Conservation (phyloP, 2,797 vertebrate genomes). For the Tokudaia tokunoshimensis region DNA sequence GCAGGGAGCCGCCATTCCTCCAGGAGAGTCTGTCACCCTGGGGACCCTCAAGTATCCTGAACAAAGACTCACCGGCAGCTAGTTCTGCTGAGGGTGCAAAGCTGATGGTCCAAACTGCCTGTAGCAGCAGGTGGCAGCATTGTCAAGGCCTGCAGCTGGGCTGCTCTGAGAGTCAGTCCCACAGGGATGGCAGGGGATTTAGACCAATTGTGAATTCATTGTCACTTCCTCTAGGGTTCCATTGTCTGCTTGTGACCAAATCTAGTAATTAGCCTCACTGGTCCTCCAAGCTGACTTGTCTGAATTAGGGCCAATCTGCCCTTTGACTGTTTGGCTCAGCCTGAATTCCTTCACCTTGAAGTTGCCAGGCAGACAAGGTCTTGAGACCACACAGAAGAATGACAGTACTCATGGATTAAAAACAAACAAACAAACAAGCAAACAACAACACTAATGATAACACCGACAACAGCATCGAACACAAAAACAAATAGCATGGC, state of each 20-base stretch:
- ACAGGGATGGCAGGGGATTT: constrained; percentile 87
- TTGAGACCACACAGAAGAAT: constrained; percentile 52
- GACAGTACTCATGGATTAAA: neutral
- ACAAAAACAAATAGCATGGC: accelerated
- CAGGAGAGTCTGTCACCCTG: neutral
- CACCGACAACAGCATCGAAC: neutral
- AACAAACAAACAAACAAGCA: neutral
- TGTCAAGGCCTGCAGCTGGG: constrained; percentile 87
- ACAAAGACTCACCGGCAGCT: accelerated
- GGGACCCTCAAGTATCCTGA: accelerated
- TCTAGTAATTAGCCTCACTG: constrained; percentile 92
- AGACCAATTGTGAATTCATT: constrained; percentile 92
- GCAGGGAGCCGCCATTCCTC: accelerated
- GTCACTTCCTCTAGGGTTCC: constrained; percentile 89
- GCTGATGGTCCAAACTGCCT: accelerated
- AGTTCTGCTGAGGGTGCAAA: accelerated
- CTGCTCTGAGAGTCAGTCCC: constrained; percentile 25
- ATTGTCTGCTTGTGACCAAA: constrained; percentile 85
- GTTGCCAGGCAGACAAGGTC: constrained; percentile 68
- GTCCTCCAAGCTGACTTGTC: constrained; percentile 87
- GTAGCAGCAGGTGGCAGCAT: constrained; percentile 96
- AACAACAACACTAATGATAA: neutral
- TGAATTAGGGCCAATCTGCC: constrained; percentile 82
- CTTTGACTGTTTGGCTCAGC: constrained; percentile 87
- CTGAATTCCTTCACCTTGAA: constrained; percentile 83